Conservation (phyloP, 2,113 vertebrate genomes). For the Todiramphus chloris region DNA sequence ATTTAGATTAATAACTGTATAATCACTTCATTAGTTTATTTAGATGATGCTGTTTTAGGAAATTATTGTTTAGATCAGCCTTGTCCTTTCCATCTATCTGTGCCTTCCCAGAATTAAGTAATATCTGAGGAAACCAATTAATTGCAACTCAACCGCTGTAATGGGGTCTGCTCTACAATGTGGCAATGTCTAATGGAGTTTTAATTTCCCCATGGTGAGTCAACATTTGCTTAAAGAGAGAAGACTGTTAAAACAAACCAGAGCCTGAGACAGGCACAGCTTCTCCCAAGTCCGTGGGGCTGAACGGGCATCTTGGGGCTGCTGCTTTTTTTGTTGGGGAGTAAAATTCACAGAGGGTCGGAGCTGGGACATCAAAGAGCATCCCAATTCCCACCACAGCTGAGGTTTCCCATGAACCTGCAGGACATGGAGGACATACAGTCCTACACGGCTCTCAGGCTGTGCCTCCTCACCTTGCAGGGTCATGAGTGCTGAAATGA, state of each 20-base stretch:
- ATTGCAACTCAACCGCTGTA: conserved; percentile 52
- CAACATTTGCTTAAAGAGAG: conserved; percentile 74
- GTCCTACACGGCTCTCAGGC: neutral
- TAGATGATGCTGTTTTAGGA: conserved; percentile 64
- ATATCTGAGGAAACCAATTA: conserved; percentile 76
- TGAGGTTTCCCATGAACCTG: neutral
- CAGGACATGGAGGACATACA: neutral
- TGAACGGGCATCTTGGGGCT: neutral
- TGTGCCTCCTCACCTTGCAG: neutral
- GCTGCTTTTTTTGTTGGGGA: neutral
- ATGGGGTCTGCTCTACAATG: conserved; percentile 55
- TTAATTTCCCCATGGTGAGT: conserved; percentile 77
- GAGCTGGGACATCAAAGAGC: neutral
- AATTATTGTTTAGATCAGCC: conserved; percentile 55
- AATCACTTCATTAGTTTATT: conserved; percentile 70
- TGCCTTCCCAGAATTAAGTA: conserved; percentile 60
- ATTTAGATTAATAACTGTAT: conserved; percentile 59
- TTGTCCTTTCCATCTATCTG: conserved; percentile 26
- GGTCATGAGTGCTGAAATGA: neutral
- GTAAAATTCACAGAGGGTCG: neutral
- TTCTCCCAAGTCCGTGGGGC: neutral
- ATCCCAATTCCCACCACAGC: neutral
- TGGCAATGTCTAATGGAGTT: conserved; percentile 76
- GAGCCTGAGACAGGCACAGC: neutral
- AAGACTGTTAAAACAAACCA: conserved; percentile 57